Evolutionary conservation across 1,140 invertebrate species (phyloP).

Genomic region (Neuroterus valhalla): DNA sequence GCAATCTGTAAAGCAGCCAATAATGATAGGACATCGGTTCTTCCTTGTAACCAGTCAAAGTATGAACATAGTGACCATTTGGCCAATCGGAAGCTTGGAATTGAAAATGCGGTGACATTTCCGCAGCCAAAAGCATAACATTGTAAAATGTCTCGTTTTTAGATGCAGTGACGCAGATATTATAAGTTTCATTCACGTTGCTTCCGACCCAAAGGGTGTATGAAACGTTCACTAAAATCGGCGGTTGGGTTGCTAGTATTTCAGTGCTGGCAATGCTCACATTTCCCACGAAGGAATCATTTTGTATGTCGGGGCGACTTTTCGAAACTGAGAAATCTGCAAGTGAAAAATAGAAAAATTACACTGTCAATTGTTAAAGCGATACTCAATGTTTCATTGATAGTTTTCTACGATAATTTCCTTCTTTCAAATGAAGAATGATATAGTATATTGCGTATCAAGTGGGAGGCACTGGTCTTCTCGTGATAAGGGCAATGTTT

Average conservation of each 20-base stretch:
- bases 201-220: conserved; percentile 91
- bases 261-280: conserved; percentile 51
- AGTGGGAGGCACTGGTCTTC: too few relatives aligned
- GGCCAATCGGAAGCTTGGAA: conserved; percentile 91
- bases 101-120: conserved; percentile 80
- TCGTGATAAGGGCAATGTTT: too few relatives aligned
- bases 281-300: conserved; percentile 48
- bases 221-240: conserved; percentile 80
- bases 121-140: conserved; percentile 89
- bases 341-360: conserved; percentile 44
- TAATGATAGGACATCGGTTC: conserved; percentile 92
- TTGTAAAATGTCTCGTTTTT: conserved; percentile 89
- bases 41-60: conserved; percentile 88
- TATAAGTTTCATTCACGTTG: conserved; percentile 86
- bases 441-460: too few relatives aligned
- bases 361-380: not conserved
- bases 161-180: conserved; percentile 80
- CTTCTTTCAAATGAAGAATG: too few relatives aligned
- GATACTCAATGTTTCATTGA: not conserved
- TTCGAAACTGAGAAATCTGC: conserved; percentile 48
- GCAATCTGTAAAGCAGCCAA: conserved; percentile 89
- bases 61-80: conserved; percentile 92
- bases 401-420: too few relatives aligned
- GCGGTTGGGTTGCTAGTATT: conserved; percentile 43
- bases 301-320: conserved; percentile 56